These are phyloP conservation scores for Phylloscopus whistleri DNA, from an alignment of 2,113 vertebrate species.

Conservation along the genomic window DNA sequence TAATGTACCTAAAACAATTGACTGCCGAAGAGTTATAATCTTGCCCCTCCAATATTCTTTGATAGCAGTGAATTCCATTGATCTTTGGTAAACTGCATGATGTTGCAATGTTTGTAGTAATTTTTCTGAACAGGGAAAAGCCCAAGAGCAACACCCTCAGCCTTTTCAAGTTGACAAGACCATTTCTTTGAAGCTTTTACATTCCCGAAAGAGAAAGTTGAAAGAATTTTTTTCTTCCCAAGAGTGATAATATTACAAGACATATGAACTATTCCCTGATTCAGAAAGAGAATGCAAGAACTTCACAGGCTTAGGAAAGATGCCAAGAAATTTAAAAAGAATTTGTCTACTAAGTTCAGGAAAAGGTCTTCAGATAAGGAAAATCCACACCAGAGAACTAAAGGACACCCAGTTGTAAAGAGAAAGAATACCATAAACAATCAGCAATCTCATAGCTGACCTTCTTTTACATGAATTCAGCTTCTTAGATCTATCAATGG, in stretches of 20 bases:
- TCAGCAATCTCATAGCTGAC: not conserved
- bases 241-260: not conserved
- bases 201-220: not conserved
- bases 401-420: not conserved
- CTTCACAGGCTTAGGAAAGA: constrained; percentile 9
- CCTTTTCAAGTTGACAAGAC: constrained; percentile 10
- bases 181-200: constrained; percentile 33
- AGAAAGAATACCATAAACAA: not conserved
- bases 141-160: not conserved
- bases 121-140: not conserved
- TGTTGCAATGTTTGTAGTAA: not conserved
- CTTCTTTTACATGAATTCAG: not conserved
- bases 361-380: constrained; percentile 44
- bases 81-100: constrained; percentile 43
- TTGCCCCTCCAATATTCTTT: not conserved
- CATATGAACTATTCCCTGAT: not conserved
- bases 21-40: constrained; percentile 7
- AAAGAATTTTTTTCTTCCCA: not conserved
- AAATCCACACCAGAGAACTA: not conserved
- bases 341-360: constrained; percentile 32
- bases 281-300: constrained; percentile 26
- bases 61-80: constrained; percentile 2
- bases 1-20: constrained; percentile 40
- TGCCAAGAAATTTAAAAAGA: constrained; percentile 18
- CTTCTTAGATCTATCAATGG: not conserved